Evolutionary conservation across 2,888 invertebrate genomes (phyloP).

Genomic region (Torymus auratus): DNA sequence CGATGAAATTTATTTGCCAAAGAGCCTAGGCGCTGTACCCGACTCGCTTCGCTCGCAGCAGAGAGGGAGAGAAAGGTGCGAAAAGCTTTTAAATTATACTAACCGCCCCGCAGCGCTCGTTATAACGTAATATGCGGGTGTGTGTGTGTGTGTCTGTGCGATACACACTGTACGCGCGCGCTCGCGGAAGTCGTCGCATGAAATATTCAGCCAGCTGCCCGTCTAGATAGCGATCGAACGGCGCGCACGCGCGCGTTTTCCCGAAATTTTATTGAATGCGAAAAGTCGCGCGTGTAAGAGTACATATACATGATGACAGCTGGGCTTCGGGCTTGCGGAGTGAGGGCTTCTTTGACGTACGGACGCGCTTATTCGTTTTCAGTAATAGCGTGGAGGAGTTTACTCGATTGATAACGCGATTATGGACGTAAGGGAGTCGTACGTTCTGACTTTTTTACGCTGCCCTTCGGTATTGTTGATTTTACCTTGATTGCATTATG

Average conservation of each 20-base stretch:
- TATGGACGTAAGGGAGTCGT: too few relatives aligned
- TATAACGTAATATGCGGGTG: conserved; percentile 10
- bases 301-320: not conserved
- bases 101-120: conserved; percentile 45
- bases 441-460: too few relatives aligned
- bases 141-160: not conserved
- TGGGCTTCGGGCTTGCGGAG: too few relatives aligned
- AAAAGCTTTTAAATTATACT: conserved; percentile 48
- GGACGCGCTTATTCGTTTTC: too few relatives aligned
- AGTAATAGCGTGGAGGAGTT: too few relatives aligned
- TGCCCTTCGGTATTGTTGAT: too few relatives aligned
- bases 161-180: not conserved
- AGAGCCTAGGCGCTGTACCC: not conserved
- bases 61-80: conserved; percentile 27
- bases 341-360: too few relatives aligned
- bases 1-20: conserved; percentile 32
- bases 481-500: too few relatives aligned
- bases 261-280: not conserved
- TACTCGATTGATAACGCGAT: too few relatives aligned
- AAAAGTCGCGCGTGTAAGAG: not conserved
- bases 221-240: conserved; percentile 8
- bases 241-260: not conserved
- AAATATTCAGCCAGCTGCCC: conserved; percentile 17
- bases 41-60: conserved; percentile 19
- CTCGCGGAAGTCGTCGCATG: not conserved